Evolutionary conservation across 1,140 invertebrate species (phyloP).

Genomic region (Cydia fagiglandana): DNA sequence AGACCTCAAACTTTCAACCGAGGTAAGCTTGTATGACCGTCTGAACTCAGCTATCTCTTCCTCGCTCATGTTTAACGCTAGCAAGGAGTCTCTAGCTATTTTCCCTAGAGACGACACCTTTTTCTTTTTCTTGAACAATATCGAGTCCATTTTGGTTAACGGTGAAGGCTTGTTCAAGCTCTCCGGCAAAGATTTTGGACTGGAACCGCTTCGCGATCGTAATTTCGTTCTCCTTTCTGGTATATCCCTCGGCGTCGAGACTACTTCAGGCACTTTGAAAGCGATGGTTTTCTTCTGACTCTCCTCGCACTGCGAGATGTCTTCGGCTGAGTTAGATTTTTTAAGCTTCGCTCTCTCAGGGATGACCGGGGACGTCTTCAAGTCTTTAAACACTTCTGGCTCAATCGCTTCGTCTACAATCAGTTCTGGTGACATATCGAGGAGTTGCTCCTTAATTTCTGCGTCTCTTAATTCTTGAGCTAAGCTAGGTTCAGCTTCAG

Average conservation of each 20-base stretch:
- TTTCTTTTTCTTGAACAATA: constrained; percentile 66
- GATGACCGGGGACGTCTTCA: constrained; percentile 57
- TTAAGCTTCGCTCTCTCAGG: constrained; percentile 68
- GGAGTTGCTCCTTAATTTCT: constrained; percentile 58
- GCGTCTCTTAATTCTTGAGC: constrained; percentile 67
- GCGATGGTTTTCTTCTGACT: constrained; percentile 64
- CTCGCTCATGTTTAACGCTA: constrained; percentile 74
- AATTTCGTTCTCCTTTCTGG: constrained; percentile 58
- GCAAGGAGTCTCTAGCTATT: constrained; percentile 70
- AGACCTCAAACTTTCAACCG: constrained; percentile 69
- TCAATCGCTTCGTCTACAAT: constrained; percentile 65
- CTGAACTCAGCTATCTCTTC: constrained; percentile 73
- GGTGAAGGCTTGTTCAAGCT: constrained; percentile 67
- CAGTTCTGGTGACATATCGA: constrained; percentile 68
- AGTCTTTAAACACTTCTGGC: constrained; percentile 62
- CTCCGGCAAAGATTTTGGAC: constrained; percentile 74
- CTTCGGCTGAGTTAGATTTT: constrained; percentile 69
- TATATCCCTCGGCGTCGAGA: constrained; percentile 61
- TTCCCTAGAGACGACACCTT: constrained; percentile 71
- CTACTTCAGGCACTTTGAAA: constrained; percentile 68
- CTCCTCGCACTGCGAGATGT: constrained; percentile 51
- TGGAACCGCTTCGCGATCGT: constrained; percentile 63
- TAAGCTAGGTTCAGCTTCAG: constrained; percentile 47
- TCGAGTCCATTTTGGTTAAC: constrained; percentile 62
- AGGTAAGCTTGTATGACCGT: constrained; percentile 67